These are phyloP conservation scores for Geophilus truncorum DNA, from an alignment of 2,888 invertebrate genomes.

Conservation along the genomic window DNA sequence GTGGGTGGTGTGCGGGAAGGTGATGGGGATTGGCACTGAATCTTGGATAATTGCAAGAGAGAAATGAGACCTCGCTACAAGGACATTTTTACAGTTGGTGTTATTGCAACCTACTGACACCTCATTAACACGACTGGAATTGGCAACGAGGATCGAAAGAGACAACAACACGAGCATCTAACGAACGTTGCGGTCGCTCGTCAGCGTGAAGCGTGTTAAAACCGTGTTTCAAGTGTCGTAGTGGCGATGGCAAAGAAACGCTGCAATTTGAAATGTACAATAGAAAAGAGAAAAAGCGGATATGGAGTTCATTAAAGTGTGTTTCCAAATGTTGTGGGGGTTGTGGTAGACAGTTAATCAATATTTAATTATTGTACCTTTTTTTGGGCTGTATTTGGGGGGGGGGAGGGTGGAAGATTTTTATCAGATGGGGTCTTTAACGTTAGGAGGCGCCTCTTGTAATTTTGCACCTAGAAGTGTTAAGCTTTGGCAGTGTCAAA, in stretches of 20 bases:
- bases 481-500: background rate
- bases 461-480: background rate
- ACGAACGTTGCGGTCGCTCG: constrained; percentile 12
- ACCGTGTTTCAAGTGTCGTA: background rate
- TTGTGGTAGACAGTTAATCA: constrained; percentile 3
- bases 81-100: background rate
- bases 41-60: constrained; percentile 6
- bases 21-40: background rate
- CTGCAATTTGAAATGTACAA: constrained; percentile 7
- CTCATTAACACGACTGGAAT: constrained; percentile 11
- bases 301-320: constrained; percentile 2
- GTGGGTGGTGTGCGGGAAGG: too few species aligned
- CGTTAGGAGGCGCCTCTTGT: background rate
- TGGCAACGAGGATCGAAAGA: background rate
- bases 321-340: background rate
- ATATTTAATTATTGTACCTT: constrained; percentile 1
- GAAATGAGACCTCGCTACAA: background rate
- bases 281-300: background rate
- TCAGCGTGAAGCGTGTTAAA: background rate
- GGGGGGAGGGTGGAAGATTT: background rate
- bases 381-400: background rate
- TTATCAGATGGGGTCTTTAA: background rate
- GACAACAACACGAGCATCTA: background rate
- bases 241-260: background rate
- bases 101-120: background rate